Evolutionary conservation across 2,888 invertebrate species (phyloP), one percentile per base, ranked within the genome.

Genomic region (Scaptomyza caliginosa): DNA sequence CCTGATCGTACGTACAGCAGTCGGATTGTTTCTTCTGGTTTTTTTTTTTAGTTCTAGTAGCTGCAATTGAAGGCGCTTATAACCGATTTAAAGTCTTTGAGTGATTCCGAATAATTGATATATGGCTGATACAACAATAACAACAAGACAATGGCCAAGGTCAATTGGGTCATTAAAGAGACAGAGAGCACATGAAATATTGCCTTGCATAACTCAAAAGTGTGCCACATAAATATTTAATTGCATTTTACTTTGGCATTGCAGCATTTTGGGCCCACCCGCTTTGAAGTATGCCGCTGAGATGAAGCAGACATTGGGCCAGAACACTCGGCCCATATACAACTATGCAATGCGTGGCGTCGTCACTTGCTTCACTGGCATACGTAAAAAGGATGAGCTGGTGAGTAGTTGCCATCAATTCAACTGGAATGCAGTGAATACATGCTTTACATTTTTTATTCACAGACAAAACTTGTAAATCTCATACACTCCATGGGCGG

Each of bases 401-500:
- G 98, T 98, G 91, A 77, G 87, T 86, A 38, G 64, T 32, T 45
- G 58, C 26, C 4, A 23, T 10, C n/a, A 28, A 8, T 28, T n/a
- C 19, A n/a, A 17, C 11, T 8, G 13, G 16, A 19, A 46, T 13
- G 10, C n/a, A n/a, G n/a, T 10, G 5, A 3, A 7, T 13, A 10
- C 19, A 19, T 2, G 3, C 4, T 8, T 13, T 6, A 46, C 13
- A 13, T 13, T 26, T 36, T 1, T 5, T 8, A 24, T 16, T 17
- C 91, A 16, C 92, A 98, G 98, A 95, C 95, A 86, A 94, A 94
- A 91, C 93, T 98, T 91, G 96, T 97, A 83, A 95, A 95, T 82
- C 93, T 97, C 91, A 96, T 98, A 83, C 98, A 98, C 93, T 96
- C 96, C 91, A 98, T 99, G 98, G 98, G 98, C 81, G 99, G 98